Base-by-base conservation (phyloP, 2,797 vertebrate species). In the Thalassophryne amazonica region DNA sequence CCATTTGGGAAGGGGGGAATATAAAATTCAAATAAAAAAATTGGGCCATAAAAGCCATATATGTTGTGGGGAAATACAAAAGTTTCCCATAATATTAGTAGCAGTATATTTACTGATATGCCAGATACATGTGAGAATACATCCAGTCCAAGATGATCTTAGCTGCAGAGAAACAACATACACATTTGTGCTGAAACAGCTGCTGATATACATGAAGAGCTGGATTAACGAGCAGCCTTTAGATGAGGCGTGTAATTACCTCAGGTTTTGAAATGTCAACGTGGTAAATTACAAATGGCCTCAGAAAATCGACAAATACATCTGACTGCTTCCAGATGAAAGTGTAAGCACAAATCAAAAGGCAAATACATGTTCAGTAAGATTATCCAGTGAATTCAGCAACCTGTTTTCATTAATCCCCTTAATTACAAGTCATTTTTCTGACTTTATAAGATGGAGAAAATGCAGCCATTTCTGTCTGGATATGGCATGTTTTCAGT, bases 331-430 rank as follows among this genome's bases (percentile, higher is more conserved):
- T 28, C 25, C 13, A 32, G 24, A 75, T 59, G 75, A 23, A 69
- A 45, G 52, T 78, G 79, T 81, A 79, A 86, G 85, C 62, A 76
- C 70, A 74, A n/a, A 72, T 50, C 30, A 73, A 62, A 34, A 69
- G 65, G 49, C 40, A 70, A 63, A 75, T 72, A 47, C 23, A 61
- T 50, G 30, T 46, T 22, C 46, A 56, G n/a, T n/a, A 49, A 41
- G 18, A 50, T 23, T 48, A 50, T 32, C 23, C 3, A 19, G 11
- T 53, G 15, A 61, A 68, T 73, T 43, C 32, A 62, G 18, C 47
- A 24, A 2, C 3, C 4, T 33, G 13, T 14, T 21, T 32, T 48
- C 4, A 47, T 36, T 37, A n/a, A 23, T 20, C 42, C 3, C 17
- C 25, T 16, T 10, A 39, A 8, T 23, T 15, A 3, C 35, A 7